phyloP scores from a whole-genome alignment of 2,797 vertebrate species.

The Brachyrhaphis roseni region DNA sequence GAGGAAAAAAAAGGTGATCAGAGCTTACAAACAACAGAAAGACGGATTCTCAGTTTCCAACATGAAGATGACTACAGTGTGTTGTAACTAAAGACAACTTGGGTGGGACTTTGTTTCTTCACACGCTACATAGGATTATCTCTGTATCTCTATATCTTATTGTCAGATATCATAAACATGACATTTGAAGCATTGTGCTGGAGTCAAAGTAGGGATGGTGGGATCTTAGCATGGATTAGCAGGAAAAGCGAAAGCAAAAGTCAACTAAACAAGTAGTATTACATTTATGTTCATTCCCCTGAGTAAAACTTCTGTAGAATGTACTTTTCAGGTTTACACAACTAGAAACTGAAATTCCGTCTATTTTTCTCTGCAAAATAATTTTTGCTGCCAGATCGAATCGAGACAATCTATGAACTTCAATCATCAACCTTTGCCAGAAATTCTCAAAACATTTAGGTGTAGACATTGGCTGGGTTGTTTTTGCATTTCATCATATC shows the following conservation, averaged over 20 bases:
- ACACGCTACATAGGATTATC: conserved; percentile 46
- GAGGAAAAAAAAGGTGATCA: conserved; percentile 50
- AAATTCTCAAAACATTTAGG: background rate
- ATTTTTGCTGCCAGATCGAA: background rate
- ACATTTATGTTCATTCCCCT: background rate
- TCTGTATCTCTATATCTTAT: conserved; percentile 6
- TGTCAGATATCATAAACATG: background rate
- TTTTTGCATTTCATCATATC: background rate
- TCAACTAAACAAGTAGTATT: background rate
- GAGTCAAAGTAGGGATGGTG: background rate
- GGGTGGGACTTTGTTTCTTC: conserved; percentile 36
- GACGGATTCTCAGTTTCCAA: conserved; percentile 68
- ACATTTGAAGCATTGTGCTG: background rate
- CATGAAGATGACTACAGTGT: conserved; percentile 49
- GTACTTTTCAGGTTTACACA: background rate
- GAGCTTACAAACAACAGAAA: conserved; percentile 50
- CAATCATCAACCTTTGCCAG: background rate
- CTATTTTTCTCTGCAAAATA: background rate
- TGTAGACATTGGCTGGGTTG: background rate
- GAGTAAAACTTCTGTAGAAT: background rate
- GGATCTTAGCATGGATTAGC: background rate
- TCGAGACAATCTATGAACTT: background rate
- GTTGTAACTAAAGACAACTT: conserved; percentile 70
- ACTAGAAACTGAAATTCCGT: background rate
- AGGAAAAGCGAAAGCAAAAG: background rate